Evolutionary conservation across 2,113 vertebrate species (phyloP), one percentile per base, ranked within the genome.

Genomic region (Cariama cristata): DNA sequence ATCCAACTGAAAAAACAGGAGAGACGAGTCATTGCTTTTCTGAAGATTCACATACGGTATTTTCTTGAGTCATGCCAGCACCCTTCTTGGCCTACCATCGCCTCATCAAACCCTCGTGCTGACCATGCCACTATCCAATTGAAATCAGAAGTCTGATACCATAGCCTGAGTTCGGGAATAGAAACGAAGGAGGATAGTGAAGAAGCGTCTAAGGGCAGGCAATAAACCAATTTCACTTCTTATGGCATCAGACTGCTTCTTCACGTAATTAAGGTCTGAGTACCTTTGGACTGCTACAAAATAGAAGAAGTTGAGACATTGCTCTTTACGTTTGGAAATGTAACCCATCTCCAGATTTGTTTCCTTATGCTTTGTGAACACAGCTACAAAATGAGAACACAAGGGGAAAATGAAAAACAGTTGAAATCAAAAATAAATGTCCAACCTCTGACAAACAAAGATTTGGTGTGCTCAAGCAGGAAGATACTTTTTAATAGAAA

Each of bases 41-140:
- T 0, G 1, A 56, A 50, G 67, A 64, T 8, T 67, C 15, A 64
- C 42, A 21, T 14, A 44, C 0, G 3, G 21, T 40, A 24, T 69
- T 64, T 72, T 50, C 56, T 27, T 38, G 6, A 67, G 42, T 24
- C 45, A 60, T 2, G 2, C 8, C 44, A 73, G 32, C 22, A 79
- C 47, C 5, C 7, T 55, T 63, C 38, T 35, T 55, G 40, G 47
- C 12, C 30, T 18, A 22, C 23, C 35, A 47, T 7, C 44, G 83
- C 24, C 27, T 24, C 64, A 26, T 32, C 71, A 81, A 67, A 83
- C 6, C 26, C 28, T 60, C 3, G 3, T 19, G 44, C 44, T 75
- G 40, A 44, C n/a, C 17, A 38, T 9, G 16, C 13, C 71, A 47
- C 32, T 33, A 47, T 2, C 42, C 60, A 79, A 33, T 1, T 2